Evolutionary conservation across 2,888 invertebrate species (phyloP), one percentile per base, ranked within the genome.

Genomic region (Eugnorisma glareosa): DNA sequence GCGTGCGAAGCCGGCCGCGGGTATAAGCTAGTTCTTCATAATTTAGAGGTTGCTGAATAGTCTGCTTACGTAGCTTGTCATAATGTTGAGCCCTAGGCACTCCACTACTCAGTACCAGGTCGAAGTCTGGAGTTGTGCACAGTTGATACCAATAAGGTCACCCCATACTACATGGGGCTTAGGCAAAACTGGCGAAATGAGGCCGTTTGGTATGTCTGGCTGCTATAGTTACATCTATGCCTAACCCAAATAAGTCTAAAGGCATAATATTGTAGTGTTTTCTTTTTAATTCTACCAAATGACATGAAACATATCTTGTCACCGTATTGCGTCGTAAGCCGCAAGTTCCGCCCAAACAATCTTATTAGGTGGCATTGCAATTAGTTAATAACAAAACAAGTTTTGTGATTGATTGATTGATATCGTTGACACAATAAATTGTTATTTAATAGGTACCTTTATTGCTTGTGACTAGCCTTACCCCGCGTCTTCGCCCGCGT

Each of bases 351-450:
- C 57, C 57, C 67, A 74, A 70, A 37, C 64, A 78, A 61, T 68
- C 37, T 24, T 80, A 54, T 51, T 54, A 43, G 21, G 4, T 35
- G 10, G 61, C 31, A 86, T 75, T 77, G 86, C 45, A 75, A 80
- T 73, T 72, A 77, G 67, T 64, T 74, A 35, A n/a, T 40, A 66
- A 82, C 40, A 76, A 66, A 77, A 75, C 78, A 48, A 59, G 64
- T 68, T 40, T 76, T 40, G n/a, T 74, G 86, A 86, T 87, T 79
- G 81, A 78, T 81, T 79, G 83, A 68, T 78, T 67, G 86, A 87
- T 87, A 75, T 77, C 11, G 11, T 70, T 85, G 82, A 66, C 77
- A 79, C 63, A 85, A 45, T 64, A 37, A 61, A 13, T 70, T 84
- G 79, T 76, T 79, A 63, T 73, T 69, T 31, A 51, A 10, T 40